Percentiles rank a stretch among this genome's conserved stretches.
Conservation (phyloP, 2,113 vertebrate genomes). For the Siniperca chuatsi region DNA sequence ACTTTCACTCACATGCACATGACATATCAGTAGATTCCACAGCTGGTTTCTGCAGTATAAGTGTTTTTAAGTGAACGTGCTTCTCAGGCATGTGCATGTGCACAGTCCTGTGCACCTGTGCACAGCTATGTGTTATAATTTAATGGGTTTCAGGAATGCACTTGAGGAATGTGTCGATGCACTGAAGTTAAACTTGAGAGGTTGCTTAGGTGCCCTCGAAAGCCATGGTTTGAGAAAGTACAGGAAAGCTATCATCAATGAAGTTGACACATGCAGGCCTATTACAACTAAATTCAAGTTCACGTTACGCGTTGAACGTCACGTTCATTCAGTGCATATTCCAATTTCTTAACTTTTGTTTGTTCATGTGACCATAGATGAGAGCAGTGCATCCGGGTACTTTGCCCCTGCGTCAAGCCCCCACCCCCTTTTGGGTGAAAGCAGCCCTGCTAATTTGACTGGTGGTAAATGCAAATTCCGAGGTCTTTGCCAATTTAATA, state of each 20-base stretch:
- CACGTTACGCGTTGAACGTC: neutral
- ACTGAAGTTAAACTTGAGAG: constrained; percentile 31
- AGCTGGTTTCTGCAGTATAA: neutral
- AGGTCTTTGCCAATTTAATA: too few species aligned
- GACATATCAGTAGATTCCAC: neutral
- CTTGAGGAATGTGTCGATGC: constrained; percentile 45
- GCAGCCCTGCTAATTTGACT: too few species aligned
- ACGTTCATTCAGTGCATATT: neutral
- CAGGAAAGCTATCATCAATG: neutral
- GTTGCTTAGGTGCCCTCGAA: neutral
- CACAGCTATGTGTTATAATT: neutral
- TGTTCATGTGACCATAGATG: neutral
- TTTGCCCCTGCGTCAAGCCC: too few species aligned
- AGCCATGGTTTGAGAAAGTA: neutral
- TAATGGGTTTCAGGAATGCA: constrained; percentile 48
- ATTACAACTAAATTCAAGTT: neutral
- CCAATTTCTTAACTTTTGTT: constrained; percentile 1
- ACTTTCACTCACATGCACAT: constrained; percentile 9
- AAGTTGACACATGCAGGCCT: neutral
- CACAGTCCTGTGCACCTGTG: neutral
- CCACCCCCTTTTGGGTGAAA: too few species aligned
- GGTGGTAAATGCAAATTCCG: too few species aligned
- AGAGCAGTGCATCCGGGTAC: too few species aligned
- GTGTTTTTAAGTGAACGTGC: neutral
- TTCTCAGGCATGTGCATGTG: neutral